Conservation (phyloP, 1,140 invertebrate species). For the Octopus bimaculoides region DNA sequence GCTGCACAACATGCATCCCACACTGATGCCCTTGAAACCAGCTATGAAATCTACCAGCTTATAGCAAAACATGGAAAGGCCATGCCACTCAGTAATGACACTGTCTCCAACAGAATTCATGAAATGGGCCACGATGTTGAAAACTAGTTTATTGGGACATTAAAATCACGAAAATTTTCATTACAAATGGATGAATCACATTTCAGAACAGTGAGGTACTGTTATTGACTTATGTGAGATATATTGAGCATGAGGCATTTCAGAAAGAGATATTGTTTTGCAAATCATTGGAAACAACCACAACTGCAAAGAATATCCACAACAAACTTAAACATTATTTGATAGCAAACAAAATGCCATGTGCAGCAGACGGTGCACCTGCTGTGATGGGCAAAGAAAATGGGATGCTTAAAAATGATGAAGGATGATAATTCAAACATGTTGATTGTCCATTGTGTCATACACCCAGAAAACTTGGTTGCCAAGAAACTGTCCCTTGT, state of each 20-base stretch:
- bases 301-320: background rate
- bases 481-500: slow-evolving; percentile 2
- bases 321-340: slow-evolving; percentile 2
- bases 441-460: background rate
- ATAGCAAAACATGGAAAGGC: too few species aligned
- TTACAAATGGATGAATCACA: background rate
- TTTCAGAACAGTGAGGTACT: background rate
- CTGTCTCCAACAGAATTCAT: background rate
- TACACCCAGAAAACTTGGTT: background rate
- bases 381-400: background rate
- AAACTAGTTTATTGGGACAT: background rate
- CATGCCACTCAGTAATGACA: background rate
- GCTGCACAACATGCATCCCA: too few species aligned
- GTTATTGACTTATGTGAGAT: slow-evolving; percentile 3
- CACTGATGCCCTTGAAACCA: too few species aligned
- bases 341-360: background rate
- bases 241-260: background rate
- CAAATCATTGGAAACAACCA: background rate
- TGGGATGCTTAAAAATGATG: background rate
- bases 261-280: slow-evolving; percentile 3
- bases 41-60: too few species aligned
- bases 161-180: background rate
- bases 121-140: background rate
- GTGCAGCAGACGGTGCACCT: slow-evolving; percentile 3
- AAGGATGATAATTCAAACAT: slow-evolving; percentile 7